phyloP scores from a whole-genome alignment of 2,113 vertebrate species.

The Cinclus cinclus region DNA sequence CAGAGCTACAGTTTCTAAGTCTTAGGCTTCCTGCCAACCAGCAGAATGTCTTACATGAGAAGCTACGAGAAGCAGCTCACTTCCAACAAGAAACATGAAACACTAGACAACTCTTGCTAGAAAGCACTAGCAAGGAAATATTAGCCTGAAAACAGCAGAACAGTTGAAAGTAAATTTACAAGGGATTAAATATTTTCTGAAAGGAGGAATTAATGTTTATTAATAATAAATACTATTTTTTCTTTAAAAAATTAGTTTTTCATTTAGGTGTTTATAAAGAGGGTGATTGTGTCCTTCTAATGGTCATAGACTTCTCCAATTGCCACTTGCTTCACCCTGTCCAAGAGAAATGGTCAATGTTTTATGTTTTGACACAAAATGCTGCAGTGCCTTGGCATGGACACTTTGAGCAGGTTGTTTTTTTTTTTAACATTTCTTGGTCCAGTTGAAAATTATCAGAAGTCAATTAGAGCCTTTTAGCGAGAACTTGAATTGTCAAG shows the following conservation, averaged over 20 bases:
- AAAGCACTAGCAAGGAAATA: background rate
- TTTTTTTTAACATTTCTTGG: background rate
- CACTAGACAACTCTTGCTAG: background rate
- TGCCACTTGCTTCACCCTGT: background rate
- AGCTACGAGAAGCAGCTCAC: background rate
- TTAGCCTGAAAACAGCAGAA: background rate
- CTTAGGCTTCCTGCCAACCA: constrained; percentile 4
- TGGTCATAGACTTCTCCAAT: background rate
- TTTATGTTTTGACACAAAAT: background rate
- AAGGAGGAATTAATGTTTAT: background rate
- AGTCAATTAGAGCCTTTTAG: background rate
- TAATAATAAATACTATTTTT: no score
- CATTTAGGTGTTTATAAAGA: background rate
- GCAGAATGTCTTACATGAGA: background rate
- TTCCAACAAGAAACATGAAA: background rate
- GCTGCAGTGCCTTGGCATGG: background rate
- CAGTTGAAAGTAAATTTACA: background rate
- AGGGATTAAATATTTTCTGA: background rate
- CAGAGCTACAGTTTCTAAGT: background rate
- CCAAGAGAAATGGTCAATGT: background rate
- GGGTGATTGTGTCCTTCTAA: background rate
- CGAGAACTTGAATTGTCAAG: background rate
- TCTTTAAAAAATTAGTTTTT: no score
- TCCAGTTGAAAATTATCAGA: background rate
- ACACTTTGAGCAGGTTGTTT: background rate